Evolutionary conservation across 2,113 vertebrate species (phyloP).

Genomic region (Gulo gulo): DNA sequence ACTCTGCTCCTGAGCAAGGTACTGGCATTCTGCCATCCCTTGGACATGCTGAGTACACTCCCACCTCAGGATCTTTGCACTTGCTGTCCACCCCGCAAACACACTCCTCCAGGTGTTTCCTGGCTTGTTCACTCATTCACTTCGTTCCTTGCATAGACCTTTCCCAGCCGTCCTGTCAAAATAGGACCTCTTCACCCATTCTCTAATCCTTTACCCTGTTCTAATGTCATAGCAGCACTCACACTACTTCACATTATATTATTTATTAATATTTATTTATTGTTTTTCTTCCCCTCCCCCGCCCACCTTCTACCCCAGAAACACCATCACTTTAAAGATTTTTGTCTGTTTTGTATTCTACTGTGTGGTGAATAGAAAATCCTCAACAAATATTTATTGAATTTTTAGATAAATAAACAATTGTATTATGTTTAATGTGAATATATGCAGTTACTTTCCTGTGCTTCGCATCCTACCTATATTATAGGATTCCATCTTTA

Average conservation of each 20-base stretch:
- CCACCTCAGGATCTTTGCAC: neutral
- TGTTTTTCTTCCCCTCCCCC: neutral
- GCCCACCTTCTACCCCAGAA: neutral
- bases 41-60: neutral
- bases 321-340: neutral
- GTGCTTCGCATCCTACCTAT: neutral
- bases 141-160: neutral
- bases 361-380: neutral
- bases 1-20: accelerated
- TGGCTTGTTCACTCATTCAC: neutral
- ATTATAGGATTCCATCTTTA: neutral
- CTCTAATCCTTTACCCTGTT: neutral
- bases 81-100: neutral
- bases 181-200: neutral
- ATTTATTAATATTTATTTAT: neutral
- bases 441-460: neutral
- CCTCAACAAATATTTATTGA: neutral
- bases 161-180: neutral
- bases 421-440: neutral
- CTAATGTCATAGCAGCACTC: neutral
- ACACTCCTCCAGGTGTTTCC: neutral
- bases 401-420: neutral
- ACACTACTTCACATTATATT: neutral
- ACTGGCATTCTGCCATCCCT: neutral
- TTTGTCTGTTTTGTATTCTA: neutral